Evolutionary conservation across 1,140 invertebrate genomes (phyloP), one percentile per base, ranked within the genome.

Genomic region (Drosophila lini): DNA sequence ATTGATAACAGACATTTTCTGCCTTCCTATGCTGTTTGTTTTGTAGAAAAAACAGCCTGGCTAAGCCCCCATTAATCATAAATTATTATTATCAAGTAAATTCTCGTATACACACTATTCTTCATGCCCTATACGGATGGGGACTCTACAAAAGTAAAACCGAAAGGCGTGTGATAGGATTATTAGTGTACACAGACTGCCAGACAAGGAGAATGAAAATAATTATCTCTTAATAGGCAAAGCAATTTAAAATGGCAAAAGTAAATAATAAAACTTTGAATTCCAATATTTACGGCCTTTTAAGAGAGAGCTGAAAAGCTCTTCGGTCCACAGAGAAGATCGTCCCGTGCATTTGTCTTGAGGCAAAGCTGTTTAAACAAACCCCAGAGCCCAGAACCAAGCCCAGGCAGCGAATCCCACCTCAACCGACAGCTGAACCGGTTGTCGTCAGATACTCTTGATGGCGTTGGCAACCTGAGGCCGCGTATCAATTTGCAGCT

Each of bases 401-500:
- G 44, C 40, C 64, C 64, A 53, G 45, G 9, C 61, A 78, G 22
- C 55, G 55, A 40, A 74, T 75, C 77, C 64, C 62, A 74, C 56
- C 55, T 64, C 42, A 31, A 42, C 61, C 53, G 11, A 44, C 7
- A 61, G 19, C 41, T 25, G 67, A 73, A 73, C 69, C 67, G 69
- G 69, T 71, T 73, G 68, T 11, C 44, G 67, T 31, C 53, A 22
- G 65, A 48, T 69, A 41, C 44, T 68, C 56, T 69, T 63, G 38
- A 59, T 81, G 44, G 59, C 64, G 64, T 31, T 67, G 61, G 77
- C 68, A 88, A 86, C 76, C 80, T 86, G 83, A 77, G 83, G 76
- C 76, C 84, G 83, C 83, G 76, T 80, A 86, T 86, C 83, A 86
- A 86, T 86, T 86, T 68, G 65, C 50, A 34, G 42, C 47, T 48